Base-by-base conservation (phyloP, 2,888 invertebrate genomes). In the Rosalia funebris region DNA sequence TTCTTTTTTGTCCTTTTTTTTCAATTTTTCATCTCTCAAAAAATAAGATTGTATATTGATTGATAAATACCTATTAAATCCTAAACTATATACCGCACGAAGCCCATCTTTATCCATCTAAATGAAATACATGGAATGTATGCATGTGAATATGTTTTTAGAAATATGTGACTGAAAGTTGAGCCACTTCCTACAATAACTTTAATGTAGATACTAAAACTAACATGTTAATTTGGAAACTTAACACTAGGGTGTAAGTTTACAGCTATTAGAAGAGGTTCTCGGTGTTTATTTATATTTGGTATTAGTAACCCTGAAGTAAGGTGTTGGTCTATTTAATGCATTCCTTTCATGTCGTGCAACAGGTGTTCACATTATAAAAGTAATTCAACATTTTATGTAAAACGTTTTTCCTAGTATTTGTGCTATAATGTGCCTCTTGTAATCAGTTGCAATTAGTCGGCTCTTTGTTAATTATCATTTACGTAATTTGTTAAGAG, bases 231-330 rank as follows among this genome's bases (percentile, higher is more conserved):
- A 66, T 66, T 57, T 60, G 45, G 50, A 50, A 56, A 50, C 55
- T 65, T 70, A 62, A 65, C 71, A 69, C 67, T 31, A 55, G 59
- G 25, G 60, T 70, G 71, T 62, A 65, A 71, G 68, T 66, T 41
- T 69, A 68, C 58, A 56, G 65, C 58, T 62, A 56, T 61, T 60
- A 65, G 58, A 58, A 57, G 45, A 42, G 41, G 54, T 45, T 47
- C 42, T 57, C 36, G 58, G 46, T 63, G 39, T 34, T 17, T 60
- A 56, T 65, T 65, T 65, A 60, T 60, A 47, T 47, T 60, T 62
- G 47, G 46, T 50, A 58, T 65, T 62, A 62, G 65, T 55, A 31
- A 44, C 50, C 32, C 41, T 17, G 42, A 50, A 53, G 5, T 31
- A 34, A 53, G 53, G 53, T 53, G 53, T 62, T 60, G 58, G 62